These are phyloP conservation scores for Apostichopus parvimensis DNA, from an alignment of 35 echinoderm and acorn worm genomes.

Conservation along the genomic window DNA sequence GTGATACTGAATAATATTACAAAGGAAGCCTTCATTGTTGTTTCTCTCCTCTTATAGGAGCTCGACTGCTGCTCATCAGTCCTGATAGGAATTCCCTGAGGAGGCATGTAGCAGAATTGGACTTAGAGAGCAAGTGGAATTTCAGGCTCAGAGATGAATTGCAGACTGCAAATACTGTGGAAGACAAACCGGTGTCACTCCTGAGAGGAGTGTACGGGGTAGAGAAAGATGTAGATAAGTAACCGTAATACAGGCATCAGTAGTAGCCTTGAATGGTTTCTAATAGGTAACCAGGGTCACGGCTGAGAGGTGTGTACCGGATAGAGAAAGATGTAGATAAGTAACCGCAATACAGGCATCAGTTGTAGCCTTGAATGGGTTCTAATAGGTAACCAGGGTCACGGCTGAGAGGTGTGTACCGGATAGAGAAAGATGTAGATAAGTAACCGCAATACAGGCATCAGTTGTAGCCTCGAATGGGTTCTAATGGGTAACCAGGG, in stretches of 20 bases:
- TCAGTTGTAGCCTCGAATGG: too few species aligned
- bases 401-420: slow-evolving; percentile 75
- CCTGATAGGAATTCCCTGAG: slow-evolving; percentile 84
- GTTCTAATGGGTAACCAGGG: too few species aligned
- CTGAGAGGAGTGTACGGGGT: slow-evolving; percentile 70
- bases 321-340: not conserved
- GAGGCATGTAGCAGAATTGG: slow-evolving; percentile 74
- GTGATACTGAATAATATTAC: too few species aligned
- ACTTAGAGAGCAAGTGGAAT: slow-evolving; percentile 85
- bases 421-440: not conserved
- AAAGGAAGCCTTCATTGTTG: too few species aligned
- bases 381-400: slow-evolving; percentile 39
- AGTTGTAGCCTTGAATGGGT: not conserved
- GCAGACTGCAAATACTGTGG: slow-evolving; percentile 81
- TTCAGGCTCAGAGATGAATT: slow-evolving; percentile 93
- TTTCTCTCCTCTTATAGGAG: slow-evolving; percentile 61
- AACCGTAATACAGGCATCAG: not conserved
- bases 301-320: not conserved
- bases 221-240: slow-evolving; percentile 31
- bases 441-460: not conserved
- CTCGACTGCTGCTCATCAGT: slow-evolving; percentile 83
- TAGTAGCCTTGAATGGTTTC: not conserved
- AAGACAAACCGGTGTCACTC: slow-evolving; percentile 80
- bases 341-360: not conserved
- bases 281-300: slow-evolving; percentile 50